These are phyloP conservation scores for Tachina grossa DNA, from an alignment of 2,888 invertebrate genomes.

Conservation along the genomic window DNA sequence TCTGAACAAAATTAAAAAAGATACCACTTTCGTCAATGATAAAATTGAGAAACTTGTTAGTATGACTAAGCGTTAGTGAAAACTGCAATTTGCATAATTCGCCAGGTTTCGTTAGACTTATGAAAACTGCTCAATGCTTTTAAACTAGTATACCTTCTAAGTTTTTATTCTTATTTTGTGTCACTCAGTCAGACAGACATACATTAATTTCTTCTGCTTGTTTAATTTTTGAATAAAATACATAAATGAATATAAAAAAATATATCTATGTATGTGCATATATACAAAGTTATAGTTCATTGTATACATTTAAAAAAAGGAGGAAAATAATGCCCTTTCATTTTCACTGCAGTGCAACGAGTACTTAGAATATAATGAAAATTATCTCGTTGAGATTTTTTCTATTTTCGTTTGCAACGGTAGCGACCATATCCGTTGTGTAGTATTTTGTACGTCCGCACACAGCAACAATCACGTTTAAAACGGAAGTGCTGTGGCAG, in stretches of 20 bases:
- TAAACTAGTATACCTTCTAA: neutral
- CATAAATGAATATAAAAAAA: too few relatives aligned
- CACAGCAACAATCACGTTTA: constrained; percentile 68
- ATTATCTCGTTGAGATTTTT: constrained; percentile 67
- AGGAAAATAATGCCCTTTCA: constrained; percentile 27
- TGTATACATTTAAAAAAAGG: neutral
- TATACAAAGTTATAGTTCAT: constrained; percentile 11
- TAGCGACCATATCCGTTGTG: constrained; percentile 66
- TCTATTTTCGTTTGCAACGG: constrained; percentile 41
- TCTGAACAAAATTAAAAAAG: too few relatives aligned
- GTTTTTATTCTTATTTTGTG: neutral
- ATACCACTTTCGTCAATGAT: too few relatives aligned
- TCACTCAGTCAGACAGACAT: neutral
- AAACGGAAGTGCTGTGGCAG: constrained; percentile 69
- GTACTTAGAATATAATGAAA: constrained; percentile 68
- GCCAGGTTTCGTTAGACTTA: too few relatives aligned
- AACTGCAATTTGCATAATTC: too few relatives aligned
- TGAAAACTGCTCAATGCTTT: too few relatives aligned
- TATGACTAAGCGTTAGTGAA: too few relatives aligned
- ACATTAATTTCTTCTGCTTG: neutral
- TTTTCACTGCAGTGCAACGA: constrained; percentile 54
- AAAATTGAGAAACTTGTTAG: too few relatives aligned
- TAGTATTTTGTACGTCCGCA: constrained; percentile 61
- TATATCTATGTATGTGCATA: too few relatives aligned
- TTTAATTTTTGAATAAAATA: constrained; percentile 1